Base-by-base conservation (phyloP, 2,113 vertebrate species). In the Phalacrocorax carbo region DNA sequence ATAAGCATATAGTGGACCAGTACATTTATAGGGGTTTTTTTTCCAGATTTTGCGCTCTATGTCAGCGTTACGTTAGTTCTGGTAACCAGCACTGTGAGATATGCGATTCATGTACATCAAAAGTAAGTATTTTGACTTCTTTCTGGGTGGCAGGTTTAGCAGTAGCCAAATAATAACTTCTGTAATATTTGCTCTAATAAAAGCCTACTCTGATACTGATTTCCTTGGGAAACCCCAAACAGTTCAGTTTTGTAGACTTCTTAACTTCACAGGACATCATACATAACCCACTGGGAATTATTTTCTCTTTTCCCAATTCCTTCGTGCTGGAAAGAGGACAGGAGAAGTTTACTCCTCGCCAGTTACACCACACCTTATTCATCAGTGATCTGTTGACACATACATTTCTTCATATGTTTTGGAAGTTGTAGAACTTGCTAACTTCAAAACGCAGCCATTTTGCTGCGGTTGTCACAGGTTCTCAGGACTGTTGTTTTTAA, bases 41-140 rank as follows among this genome's bases (percentile, higher is more conserved):
- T 71, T 62, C 49, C 72, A 99, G 99, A 78, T 99, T 99, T 88
- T 99, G 99, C 30, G 13, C 97, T 17, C 1, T 97, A 4, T 99
- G 99, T 92, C 97, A 99, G 93, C 97, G 99, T 20, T 99, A 98
- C 3, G 98, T 99, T 58, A 98, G 98, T 51, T 96, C 97, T 58
- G 98, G 98, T 93, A 99, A 99, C 96, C 98, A 98, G 34, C 99
- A 99, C 98, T 99, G 99, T 87, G 93, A 98, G 7, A 97, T 97
- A 51, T 99, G 99, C 95, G 96, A 98, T 75, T 94, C 98, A 12
- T 99, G 99, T 86, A 99, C 99, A 2, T 99, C 99, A 36, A 99
- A 99, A 99, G 99, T 99, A 98, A 85, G 87, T 69, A 30, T 86
- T 89, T 84, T 80, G 58, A 11, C 15, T 82, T 78, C 12, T 86